Conservation (phyloP, 2,113 vertebrate species). For the Caretta caretta region DNA sequence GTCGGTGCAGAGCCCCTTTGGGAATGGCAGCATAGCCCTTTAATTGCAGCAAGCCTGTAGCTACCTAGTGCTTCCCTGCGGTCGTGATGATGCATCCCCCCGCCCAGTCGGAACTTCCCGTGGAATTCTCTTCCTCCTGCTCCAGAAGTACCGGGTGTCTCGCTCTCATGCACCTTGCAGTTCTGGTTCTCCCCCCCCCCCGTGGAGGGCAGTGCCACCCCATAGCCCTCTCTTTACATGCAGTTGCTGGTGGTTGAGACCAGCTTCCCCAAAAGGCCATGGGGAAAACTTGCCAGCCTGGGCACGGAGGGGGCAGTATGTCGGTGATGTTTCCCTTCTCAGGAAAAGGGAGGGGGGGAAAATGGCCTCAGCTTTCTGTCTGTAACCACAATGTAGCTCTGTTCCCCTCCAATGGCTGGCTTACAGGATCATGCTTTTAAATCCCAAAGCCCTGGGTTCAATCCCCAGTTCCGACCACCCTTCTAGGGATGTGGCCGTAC, state of each 20-base stretch:
- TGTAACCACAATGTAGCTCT: neutral
- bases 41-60: neutral
- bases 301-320: neutral
- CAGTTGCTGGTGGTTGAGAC: neutral
- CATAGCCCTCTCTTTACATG: neutral
- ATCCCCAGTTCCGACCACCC: neutral
- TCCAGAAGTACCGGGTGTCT: neutral
- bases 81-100: neutral
- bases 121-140: neutral
- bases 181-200: no score
- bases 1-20: neutral
- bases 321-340: neutral
- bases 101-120: neutral
- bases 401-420: neutral
- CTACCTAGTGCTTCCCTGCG: neutral
- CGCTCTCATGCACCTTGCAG: fast-evolving
- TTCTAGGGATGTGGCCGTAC: neutral
- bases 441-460: neutral
- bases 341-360: neutral
- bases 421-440: neutral
- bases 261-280: neutral
- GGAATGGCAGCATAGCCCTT: neutral
- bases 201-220: neutral
- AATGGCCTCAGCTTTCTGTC: neutral
- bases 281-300: neutral